Evolutionary conservation across 2,113 vertebrate genomes (phyloP).

Genomic region (Serinus canaria): DNA sequence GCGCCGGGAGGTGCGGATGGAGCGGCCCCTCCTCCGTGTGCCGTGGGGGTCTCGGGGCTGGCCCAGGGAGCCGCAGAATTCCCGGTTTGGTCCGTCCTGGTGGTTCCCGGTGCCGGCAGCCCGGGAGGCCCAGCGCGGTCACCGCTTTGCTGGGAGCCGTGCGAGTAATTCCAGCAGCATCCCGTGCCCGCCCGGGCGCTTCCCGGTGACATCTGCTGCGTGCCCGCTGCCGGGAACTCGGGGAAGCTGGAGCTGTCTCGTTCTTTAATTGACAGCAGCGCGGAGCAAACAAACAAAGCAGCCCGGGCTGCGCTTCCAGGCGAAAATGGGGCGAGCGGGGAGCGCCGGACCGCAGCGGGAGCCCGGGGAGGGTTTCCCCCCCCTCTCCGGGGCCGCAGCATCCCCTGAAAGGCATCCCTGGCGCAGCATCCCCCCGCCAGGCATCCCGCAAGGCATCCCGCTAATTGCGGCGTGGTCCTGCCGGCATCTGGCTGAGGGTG

Average conservation of each 20-base stretch:
- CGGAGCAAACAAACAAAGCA: not conserved
- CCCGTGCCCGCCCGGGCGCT: not conserved
- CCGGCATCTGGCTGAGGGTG: constrained; percentile 64
- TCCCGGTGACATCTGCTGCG: not conserved
- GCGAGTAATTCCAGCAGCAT: not conserved
- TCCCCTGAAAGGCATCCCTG: not conserved
- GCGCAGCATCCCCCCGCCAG: not conserved
- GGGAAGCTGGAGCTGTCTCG: not conserved
- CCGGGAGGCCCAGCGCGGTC: not conserved
- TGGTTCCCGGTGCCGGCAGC: not conserved
- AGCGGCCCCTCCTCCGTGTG: fast-evolving
- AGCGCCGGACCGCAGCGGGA: not conserved
- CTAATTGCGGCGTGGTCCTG: constrained; percentile 67
- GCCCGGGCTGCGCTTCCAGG: not conserved
- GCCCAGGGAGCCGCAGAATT: fast-evolving
- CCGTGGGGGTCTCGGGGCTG: fast-evolving
- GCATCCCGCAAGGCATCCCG: constrained; percentile 40
- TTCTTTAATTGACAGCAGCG: not conserved
- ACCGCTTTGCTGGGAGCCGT: not conserved
- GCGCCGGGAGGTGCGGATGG: not conserved
- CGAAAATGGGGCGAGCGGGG: not conserved
- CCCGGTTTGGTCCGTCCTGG: fast-evolving
- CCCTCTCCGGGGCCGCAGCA: not conserved
- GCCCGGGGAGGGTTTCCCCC: not conserved
- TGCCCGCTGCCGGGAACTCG: not conserved